Percentiles rank a stretch among this genome's conserved stretches.
phyloP scores from a whole-genome alignment of 2,113 vertebrate species.

The Odobenus rosmarus region DNA sequence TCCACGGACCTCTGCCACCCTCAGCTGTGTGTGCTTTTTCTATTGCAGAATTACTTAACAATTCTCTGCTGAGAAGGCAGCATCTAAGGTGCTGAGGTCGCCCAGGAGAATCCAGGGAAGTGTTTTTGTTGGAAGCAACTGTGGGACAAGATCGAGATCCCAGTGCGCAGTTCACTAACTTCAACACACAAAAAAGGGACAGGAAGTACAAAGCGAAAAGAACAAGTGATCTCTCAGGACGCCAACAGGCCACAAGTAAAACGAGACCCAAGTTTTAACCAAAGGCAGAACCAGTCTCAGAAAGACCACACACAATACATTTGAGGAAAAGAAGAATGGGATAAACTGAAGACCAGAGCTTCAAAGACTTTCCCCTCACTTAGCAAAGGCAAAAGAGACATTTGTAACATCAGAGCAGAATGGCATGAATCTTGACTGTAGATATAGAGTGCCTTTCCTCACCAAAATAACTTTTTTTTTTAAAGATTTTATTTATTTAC shows the following conservation, averaged over 20 bases:
- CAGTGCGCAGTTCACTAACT: not conserved
- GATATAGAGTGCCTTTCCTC: not conserved
- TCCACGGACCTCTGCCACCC: no score
- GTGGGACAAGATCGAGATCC: not conserved
- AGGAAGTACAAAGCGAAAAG: not conserved
- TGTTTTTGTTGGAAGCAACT: not conserved
- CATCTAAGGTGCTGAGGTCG: not conserved
- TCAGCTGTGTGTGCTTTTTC: not conserved
- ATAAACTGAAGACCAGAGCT: not conserved
- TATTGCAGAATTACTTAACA: not conserved
- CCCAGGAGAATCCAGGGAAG: not conserved
- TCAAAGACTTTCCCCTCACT: not conserved
- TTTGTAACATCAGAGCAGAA: not conserved
- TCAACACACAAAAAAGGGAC: not conserved
- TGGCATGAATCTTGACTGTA: not conserved
- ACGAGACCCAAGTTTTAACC: not conserved
- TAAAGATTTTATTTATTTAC: no score
- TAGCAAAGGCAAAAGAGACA: not conserved
- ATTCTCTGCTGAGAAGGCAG: not conserved
- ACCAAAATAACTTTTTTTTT: not conserved
- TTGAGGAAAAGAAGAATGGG: not conserved
- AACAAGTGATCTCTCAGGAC: accelerated
- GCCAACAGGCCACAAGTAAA: not conserved
- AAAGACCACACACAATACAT: not conserved
- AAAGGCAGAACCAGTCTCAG: not conserved